Percentiles rank a stretch among this genome's conserved stretches.
These are phyloP conservation scores for Scaptomyza flava DNA, from an alignment of 2,888 invertebrate species.

Conservation along the genomic window DNA sequence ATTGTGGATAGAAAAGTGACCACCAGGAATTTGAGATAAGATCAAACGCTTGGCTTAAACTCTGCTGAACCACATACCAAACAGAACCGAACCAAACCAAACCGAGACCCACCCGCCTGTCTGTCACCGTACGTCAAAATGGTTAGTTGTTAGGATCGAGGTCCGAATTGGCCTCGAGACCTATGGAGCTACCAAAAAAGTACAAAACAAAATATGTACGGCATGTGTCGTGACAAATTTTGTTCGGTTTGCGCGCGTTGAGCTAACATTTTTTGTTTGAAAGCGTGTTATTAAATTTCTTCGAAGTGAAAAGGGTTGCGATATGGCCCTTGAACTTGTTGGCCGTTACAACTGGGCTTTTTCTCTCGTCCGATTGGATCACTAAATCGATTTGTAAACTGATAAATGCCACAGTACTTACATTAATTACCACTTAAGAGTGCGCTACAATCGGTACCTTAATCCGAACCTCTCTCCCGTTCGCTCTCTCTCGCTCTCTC, in stretches of 20 bases:
- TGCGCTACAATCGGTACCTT: constrained; percentile 26
- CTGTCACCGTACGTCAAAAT: constrained; percentile 75
- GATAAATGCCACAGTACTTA: constrained; percentile 74
- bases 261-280: constrained; percentile 71
- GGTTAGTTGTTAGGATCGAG: constrained; percentile 45
- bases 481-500: constrained; percentile 10
- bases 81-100: constrained; percentile 31
- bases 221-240: constrained; percentile 82
- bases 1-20: constrained; percentile 81
- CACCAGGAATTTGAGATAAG: constrained; percentile 81
- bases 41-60: constrained; percentile 71
- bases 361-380: constrained; percentile 62
- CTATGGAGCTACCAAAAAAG: constrained; percentile 18
- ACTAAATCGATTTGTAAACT: constrained; percentile 72
- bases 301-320: constrained; percentile 1
- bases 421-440: constrained; percentile 81
- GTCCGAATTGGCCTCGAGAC: constrained; percentile 28
- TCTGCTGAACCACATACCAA: constrained; percentile 29
- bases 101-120: constrained; percentile 65
- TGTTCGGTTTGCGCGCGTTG: constrained; percentile 64
- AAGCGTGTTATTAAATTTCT: constrained; percentile 78
- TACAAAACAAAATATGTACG: constrained; percentile 39
- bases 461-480: constrained; percentile 20
- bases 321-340: constrained; percentile 10
- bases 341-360: constrained; percentile 16